phyloP scores from a whole-genome alignment of 2,797 vertebrate genomes.

The Discoglossus pictus region DNA sequence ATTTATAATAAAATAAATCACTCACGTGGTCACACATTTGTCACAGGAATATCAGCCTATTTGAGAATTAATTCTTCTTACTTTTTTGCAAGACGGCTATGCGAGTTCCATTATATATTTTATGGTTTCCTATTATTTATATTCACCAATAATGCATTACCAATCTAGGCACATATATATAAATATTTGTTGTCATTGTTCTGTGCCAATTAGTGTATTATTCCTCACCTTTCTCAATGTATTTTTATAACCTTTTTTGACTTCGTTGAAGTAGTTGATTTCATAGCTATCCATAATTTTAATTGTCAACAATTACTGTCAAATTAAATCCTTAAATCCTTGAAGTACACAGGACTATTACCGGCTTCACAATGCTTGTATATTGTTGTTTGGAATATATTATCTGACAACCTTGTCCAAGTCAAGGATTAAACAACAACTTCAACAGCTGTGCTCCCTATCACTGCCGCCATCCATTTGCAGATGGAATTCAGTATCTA shows the following conservation, averaged over 20 bases:
- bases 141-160: no score
- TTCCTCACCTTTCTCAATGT: background rate
- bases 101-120: no score
- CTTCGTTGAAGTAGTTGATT: background rate
- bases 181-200: no score
- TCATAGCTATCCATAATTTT: background rate
- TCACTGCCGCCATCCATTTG: slow-evolving; percentile 3
- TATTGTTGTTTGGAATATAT: slow-evolving; percentile 14
- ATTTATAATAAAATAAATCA: no score
- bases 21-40: no score
- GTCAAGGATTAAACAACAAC: slow-evolving; percentile 35
- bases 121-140: no score
- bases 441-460: slow-evolving; percentile 32
- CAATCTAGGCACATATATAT: no score
- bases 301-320: slow-evolving; percentile 13
- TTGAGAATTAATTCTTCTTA: no score
- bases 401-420: slow-evolving; percentile 34
- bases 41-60: no score
- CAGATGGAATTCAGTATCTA: slow-evolving; percentile 16
- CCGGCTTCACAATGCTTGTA: slow-evolving; percentile 5
- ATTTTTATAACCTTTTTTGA: background rate
- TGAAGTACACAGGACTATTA: slow-evolving; percentile 1
- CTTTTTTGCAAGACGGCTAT: no score
- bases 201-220: no score
- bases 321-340: slow-evolving; percentile 15